Evolutionary conservation across 2,113 vertebrate genomes (phyloP).

Genomic region (Peucedramus taeniatus): DNA sequence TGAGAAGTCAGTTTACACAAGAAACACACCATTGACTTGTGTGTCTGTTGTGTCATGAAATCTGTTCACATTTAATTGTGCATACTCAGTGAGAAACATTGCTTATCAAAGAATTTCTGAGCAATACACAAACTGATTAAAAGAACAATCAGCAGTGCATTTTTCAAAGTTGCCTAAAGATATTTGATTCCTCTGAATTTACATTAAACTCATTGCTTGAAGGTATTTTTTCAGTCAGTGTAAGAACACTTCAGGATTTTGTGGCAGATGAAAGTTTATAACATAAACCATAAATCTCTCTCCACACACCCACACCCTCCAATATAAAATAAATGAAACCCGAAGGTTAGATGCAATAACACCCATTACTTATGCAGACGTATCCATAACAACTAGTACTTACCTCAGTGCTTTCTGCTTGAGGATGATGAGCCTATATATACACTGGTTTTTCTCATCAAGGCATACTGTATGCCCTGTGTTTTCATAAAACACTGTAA

Average conservation of each 20-base stretch:
- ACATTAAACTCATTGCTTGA: constrained; percentile 16
- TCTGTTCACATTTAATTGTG: neutral
- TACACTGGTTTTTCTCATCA: constrained; percentile 42
- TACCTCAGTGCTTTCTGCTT: constrained; percentile 22
- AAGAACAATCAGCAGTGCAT: neutral
- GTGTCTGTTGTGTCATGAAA: neutral
- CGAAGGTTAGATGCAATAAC: constrained; percentile 15
- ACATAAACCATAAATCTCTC: constrained; percentile 3
- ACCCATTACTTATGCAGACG: constrained; percentile 9
- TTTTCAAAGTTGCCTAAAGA: neutral
- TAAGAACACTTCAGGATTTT: constrained; percentile 20
- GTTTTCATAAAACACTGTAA: constrained; percentile 46
- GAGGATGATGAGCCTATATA: constrained; percentile 20
- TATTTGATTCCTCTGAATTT: neutral
- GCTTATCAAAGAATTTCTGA: neutral
- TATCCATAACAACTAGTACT: constrained; percentile 32
- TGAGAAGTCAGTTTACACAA: neutral
- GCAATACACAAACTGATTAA: neutral
- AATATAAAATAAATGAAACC: constrained; percentile 46
- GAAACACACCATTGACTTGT: neutral
- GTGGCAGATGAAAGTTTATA: constrained; percentile 35
- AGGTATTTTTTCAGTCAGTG: neutral
- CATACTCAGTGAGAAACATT: neutral
- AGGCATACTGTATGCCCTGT: neutral
- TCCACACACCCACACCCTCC: neutral